Base-by-base conservation (phyloP, 2,888 invertebrate genomes). In the Itoplectis maculator region DNA sequence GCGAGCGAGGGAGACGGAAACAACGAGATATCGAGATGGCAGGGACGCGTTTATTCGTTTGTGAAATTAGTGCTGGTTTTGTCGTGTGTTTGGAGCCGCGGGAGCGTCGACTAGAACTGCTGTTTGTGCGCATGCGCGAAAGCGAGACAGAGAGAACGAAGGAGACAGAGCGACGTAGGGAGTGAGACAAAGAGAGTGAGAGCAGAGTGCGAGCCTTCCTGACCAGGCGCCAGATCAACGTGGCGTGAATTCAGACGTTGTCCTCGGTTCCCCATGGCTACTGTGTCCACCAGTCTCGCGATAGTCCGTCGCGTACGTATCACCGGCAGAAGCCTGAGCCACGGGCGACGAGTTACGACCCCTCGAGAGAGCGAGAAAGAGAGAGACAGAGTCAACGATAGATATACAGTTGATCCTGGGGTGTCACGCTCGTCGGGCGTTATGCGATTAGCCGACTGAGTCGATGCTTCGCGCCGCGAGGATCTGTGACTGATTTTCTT, bases 41-140 rank as follows among this genome's bases (percentile, higher is more conserved):
- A n/a, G 37, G 23, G 42, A 63, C 42, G 88, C 89, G 91, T 90
- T 91, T 91, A 92, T 92, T 92, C 92, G 92, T 90, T 92, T 92
- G 92, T 92, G 91, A 92, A 92, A 92, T 92, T 92, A 92, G 92
- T 92, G 87, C 92, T 92, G 92, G 91, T 92, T 89, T 89, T 90
- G 91, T 90, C 90, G 88, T 89, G 88, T 89, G 87, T 88, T 87
- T 88, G 85, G 85, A 79, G 85, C 85, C 72, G 72, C 59, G 72
- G 79, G 79, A 79, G 79, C 82, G 76, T 82, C 82, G 68, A 72
- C 66, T 47, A 76, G 66, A 76, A 82, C 72, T 76, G 61, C 42
- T 56, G 61, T 47, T 59, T 29, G 42, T 40, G 51, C 15, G 29
- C n/a, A 29, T 29, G 29, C 29, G 29, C 29, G 29, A 2, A 5